Evolutionary conservation across 2,888 invertebrate species (phyloP).

Genomic region (Drepanosiphum platanoidis): DNA sequence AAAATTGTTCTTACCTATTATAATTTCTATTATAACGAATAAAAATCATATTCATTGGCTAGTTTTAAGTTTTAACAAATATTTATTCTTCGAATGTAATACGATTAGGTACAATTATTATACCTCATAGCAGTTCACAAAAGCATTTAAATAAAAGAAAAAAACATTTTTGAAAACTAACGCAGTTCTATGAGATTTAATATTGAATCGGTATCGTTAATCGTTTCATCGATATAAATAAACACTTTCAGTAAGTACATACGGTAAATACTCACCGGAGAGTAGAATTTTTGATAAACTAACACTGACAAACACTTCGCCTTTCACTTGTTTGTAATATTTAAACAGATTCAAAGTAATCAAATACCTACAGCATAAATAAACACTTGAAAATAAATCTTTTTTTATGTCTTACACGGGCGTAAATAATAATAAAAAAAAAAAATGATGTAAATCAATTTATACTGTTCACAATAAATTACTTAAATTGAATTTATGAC

Average conservation of each 20-base stretch:
- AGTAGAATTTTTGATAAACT: background rate
- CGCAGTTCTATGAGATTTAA: background rate
- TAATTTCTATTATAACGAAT: too few species aligned
- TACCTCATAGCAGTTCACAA: background rate
- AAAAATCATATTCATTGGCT: too few species aligned
- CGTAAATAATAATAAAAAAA: too few species aligned
- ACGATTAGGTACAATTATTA: background rate
- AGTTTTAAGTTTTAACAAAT: background rate
- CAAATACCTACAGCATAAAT: constrained; percentile 5
- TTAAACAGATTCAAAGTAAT: constrained; percentile 14
- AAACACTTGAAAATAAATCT: constrained; percentile 4
- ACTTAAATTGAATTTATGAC: constrained; percentile 3
- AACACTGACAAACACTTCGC: background rate
- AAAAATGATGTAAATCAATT: constrained; percentile 23
- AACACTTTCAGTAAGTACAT: background rate
- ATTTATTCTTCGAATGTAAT: background rate
- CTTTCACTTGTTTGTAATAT: background rate
- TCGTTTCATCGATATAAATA: background rate
- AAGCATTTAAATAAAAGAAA: background rate
- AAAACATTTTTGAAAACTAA: background rate
- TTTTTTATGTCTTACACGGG: background rate
- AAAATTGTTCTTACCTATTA: too few species aligned
- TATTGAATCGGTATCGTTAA: background rate
- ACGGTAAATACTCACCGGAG: background rate
- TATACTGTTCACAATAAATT: background rate